Percentiles rank a stretch among this genome's conserved stretches.
Evolutionary conservation across 1,140 invertebrate species (phyloP).

Genomic region (Hycleus phaleratus): DNA sequence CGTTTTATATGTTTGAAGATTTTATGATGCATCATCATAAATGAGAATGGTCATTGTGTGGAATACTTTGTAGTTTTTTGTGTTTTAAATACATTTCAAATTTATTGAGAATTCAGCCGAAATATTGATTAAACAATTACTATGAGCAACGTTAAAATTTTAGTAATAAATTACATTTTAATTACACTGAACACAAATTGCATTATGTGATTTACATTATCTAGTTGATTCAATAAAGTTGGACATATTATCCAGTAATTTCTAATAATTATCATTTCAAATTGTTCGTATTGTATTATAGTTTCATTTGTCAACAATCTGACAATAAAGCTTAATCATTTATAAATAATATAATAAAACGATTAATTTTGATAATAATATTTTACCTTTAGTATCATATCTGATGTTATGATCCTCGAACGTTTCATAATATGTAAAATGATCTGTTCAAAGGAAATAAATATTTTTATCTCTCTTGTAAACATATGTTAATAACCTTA

Average conservation of each 20-base stretch:
- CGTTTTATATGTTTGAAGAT: not conserved
- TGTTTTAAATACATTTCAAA: not conserved
- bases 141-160: constrained; percentile 3
- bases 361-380: constrained; percentile 6
- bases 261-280: not conserved
- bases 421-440: constrained; percentile 12
- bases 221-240: constrained; percentile 5
- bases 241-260: not conserved
- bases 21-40: not conserved
- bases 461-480: constrained; percentile 15
- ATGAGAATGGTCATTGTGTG: not conserved
- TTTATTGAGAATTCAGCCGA: constrained; percentile 4
- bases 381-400: constrained; percentile 8
- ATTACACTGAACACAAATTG: constrained; percentile 13
- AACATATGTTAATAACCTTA: constrained; percentile 14
- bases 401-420: constrained; percentile 8
- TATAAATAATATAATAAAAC: not conserved
- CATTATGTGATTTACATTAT: constrained; percentile 12
- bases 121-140: constrained; percentile 8
- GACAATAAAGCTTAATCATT: not conserved
- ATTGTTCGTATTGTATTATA: not conserved
- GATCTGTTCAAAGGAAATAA: constrained; percentile 12
- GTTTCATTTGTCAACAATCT: not conserved
- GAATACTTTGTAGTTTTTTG: not conserved
- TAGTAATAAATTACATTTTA: constrained; percentile 14